phyloP scores from a whole-genome alignment of 2,113 vertebrate species.

The Aramus guarauna region DNA sequence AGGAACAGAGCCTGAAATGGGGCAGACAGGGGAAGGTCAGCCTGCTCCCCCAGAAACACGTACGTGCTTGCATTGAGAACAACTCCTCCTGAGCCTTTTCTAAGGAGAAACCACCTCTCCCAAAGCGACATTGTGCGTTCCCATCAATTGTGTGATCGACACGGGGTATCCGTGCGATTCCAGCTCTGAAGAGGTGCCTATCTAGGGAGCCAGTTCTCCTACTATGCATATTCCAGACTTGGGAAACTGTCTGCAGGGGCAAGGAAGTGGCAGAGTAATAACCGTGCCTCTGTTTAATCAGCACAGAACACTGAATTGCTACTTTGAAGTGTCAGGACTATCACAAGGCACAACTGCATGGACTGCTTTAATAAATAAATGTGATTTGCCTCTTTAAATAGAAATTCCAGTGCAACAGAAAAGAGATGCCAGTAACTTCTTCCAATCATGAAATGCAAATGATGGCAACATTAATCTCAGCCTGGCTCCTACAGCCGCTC shows the following conservation, averaged over 20 bases:
- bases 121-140: fast-evolving
- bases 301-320: neutral
- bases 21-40: neutral
- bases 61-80: fast-evolving
- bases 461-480: neutral
- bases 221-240: neutral
- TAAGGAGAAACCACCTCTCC: neutral
- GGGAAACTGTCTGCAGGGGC: constrained; percentile 20
- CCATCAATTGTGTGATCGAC: neutral
- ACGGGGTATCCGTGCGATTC: neutral
- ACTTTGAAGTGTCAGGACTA: constrained; percentile 17
- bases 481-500: neutral
- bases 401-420: neutral
- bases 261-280: constrained; percentile 1
- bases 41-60: neutral
- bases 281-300: neutral
- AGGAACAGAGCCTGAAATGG: neutral
- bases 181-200: neutral
- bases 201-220: constrained; percentile 21
- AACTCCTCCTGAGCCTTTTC: neutral
- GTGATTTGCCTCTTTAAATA: neutral
- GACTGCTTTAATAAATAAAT: neutral
- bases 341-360: neutral
- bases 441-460: constrained; percentile 3
- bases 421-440: neutral